Percentiles rank a stretch among this genome's conserved stretches.
phyloP scores from a whole-genome alignment of 2,888 invertebrate species.

The Drosophila neoperkinsi region DNA sequence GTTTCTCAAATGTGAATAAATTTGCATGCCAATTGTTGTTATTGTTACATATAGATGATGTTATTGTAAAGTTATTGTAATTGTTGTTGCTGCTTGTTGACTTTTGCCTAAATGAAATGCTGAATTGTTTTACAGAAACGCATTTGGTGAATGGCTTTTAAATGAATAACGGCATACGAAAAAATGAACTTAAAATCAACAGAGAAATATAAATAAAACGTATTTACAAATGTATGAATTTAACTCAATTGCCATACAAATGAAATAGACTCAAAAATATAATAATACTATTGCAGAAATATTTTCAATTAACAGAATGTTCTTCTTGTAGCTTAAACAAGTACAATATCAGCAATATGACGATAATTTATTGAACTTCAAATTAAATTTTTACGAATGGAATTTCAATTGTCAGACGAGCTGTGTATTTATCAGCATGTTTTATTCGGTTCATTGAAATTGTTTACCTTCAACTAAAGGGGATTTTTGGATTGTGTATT shows the following conservation, averaged over 20 bases:
- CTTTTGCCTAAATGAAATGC: slow-evolving; percentile 36
- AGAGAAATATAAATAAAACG: slow-evolving; percentile 2
- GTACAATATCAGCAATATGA: neutral
- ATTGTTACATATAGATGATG: neutral
- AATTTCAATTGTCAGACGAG: slow-evolving; percentile 2
- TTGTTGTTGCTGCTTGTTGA: slow-evolving; percentile 17
- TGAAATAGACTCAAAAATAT: neutral
- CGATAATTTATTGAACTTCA: neutral
- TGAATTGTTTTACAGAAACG: slow-evolving; percentile 4
- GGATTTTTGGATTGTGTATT: slow-evolving; percentile 22
- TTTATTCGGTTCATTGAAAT: slow-evolving; percentile 16
- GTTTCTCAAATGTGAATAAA: slow-evolving; percentile 48
- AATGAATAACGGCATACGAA: slow-evolving; percentile 30
- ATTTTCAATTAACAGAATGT: neutral
- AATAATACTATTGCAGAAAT: neutral
- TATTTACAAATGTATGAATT: neutral
- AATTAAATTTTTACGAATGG: slow-evolving; percentile 9
- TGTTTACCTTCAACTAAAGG: slow-evolving; percentile 14
- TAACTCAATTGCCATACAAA: neutral
- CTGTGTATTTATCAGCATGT: slow-evolving; percentile 11
- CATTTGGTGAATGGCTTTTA: slow-evolving; percentile 30
- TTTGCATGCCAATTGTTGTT: slow-evolving; percentile 47
- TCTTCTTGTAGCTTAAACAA: neutral
- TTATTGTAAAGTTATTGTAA: neutral
- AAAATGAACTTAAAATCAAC: neutral